These are phyloP conservation scores for Spatula versicolor DNA, from an alignment of 2,797 vertebrate genomes.

Conservation along the genomic window DNA sequence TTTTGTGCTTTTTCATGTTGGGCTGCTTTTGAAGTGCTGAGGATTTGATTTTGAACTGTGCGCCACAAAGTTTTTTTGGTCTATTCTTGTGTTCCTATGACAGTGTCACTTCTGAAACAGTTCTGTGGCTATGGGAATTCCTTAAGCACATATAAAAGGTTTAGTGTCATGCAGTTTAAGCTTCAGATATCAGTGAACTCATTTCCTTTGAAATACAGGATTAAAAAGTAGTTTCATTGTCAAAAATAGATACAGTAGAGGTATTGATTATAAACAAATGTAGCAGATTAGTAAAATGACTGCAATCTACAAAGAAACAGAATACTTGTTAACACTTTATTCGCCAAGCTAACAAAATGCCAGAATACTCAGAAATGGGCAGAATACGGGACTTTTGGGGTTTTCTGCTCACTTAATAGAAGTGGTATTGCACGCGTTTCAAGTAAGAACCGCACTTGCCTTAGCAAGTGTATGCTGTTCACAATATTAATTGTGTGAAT, in stretches of 20 bases:
- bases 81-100: not conserved
- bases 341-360: not conserved
- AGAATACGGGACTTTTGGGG: not conserved
- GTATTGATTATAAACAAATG: not conserved
- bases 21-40: not conserved
- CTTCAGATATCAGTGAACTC: not conserved
- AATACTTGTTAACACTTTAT: not conserved
- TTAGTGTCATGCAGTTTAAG: not conserved
- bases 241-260: not conserved
- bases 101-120: not conserved
- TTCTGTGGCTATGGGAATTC: not conserved
- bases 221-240: not conserved
- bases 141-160: not conserved
- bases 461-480: not conserved
- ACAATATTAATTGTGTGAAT: not conserved
- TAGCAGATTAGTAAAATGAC: not conserved
- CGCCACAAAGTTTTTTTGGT: not conserved
- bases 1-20: not conserved
- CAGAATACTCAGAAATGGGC: not conserved
- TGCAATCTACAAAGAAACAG: not conserved
- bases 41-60: not conserved
- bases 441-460: not conserved
- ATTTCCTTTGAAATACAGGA: not conserved
- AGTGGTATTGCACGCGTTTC: not conserved
- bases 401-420: not conserved